Percentiles rank a stretch among this genome's conserved stretches.
Evolutionary conservation across 2,113 vertebrate genomes (phyloP).

Genomic region (Anas platyrhynchos): DNA sequence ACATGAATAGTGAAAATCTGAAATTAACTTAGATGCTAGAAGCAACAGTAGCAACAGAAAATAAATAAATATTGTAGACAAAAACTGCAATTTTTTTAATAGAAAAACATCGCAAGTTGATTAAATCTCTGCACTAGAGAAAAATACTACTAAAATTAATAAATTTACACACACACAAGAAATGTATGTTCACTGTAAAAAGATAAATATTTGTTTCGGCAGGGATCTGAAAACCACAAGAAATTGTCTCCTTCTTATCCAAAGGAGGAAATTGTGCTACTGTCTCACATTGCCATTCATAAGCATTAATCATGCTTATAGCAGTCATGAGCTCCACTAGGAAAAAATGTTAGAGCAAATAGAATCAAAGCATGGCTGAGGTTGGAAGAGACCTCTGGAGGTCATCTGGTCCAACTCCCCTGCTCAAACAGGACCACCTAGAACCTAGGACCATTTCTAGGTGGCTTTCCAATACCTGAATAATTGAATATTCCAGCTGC

Average conservation of each 20-base stretch:
- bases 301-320: background rate
- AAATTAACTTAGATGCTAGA: background rate
- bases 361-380: background rate
- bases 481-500: background rate
- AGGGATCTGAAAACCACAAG: background rate
- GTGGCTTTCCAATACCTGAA: background rate
- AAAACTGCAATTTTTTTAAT: background rate
- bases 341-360: background rate
- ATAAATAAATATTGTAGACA: background rate
- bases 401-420: background rate
- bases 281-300: background rate
- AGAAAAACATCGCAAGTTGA: background rate
- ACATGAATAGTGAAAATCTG: background rate
- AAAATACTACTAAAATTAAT: background rate
- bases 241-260: background rate
- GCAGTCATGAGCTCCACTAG: background rate
- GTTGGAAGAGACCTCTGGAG: background rate
- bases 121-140: background rate
- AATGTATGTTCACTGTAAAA: background rate
- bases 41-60: background rate
- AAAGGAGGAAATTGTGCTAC: background rate
- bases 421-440: background rate
- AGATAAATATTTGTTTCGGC: background rate
- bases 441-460: background rate
- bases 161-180: background rate